Evolutionary conservation across 2,113 vertebrate species (phyloP).

Genomic region (Pangasianodon hypophthalmus): DNA sequence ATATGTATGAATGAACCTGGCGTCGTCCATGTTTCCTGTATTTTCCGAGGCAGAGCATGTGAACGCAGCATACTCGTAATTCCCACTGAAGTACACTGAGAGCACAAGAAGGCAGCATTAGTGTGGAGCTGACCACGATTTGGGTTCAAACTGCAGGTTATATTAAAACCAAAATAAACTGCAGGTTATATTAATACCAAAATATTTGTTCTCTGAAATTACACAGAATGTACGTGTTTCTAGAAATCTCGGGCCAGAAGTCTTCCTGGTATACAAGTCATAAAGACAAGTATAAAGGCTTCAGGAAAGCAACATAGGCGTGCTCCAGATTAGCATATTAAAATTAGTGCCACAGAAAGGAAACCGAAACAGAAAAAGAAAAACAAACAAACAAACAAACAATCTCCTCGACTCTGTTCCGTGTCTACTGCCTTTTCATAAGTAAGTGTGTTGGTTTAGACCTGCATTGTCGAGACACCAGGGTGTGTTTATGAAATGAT

Average conservation of each 20-base stretch:
- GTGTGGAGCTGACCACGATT: too few relatives aligned
- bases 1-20: too few relatives aligned
- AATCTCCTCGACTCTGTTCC: fast-evolving
- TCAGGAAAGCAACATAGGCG: not conserved
- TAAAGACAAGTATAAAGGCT: not conserved
- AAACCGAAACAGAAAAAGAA: not conserved
- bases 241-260: not conserved
- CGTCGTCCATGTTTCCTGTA: too few relatives aligned
- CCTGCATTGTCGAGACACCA: not conserved
- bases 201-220: not conserved
- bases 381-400: fast-evolving
- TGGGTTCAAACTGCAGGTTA: too few relatives aligned
- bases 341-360: not conserved
- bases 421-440: not conserved
- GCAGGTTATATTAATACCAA: not conserved
- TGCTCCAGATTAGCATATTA: not conserved
- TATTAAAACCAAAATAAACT: not conserved
- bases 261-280: not conserved
- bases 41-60: too few relatives aligned
- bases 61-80: too few relatives aligned
- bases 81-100: too few relatives aligned
- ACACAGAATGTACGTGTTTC: not conserved
- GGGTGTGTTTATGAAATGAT: not conserved
- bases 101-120: too few relatives aligned
- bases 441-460: not conserved